Base-by-base conservation (phyloP, 2,113 vertebrate species). In the Rhea americana region DNA sequence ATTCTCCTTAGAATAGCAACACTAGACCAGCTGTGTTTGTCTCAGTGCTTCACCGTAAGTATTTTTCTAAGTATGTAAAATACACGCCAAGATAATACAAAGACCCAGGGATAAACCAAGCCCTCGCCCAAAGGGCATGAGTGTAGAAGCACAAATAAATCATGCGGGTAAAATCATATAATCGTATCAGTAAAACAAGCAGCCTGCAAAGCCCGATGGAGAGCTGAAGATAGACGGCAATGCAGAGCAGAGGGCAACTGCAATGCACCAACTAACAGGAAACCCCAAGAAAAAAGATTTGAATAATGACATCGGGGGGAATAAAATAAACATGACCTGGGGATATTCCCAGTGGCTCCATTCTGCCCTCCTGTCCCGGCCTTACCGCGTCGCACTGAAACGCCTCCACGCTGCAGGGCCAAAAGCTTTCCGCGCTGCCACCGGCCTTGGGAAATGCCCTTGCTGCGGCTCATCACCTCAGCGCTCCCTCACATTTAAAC, bases 1-100 rank as follows among this genome's bases (percentile, higher is more conserved):
- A 84, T 68, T 68, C 45, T 88, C 73, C 85, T 75, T 45, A 45
- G 93, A 93, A 93, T 41, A 93, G 90, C 87, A 86, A 55, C 41
- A 9, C 58, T 19, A 58, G 71, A 74, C 80, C 90, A 93, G 85
- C 91, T 84, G 63, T 80, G 76, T 68, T 91, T 85, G 66, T 79
- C 88, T 84, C 86, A 2, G 0, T 1, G 1, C 35, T 48, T 93
- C 79, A 61, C 51, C 11, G 1, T n/a, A 56, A 56, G 62, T 53
- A 78, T 32, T 50, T 32, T 35, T 47, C 21, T 20, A 65, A 63
- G 47, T 11, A 51, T 50, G 15, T 50, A 85, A 87, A 94, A 80
- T 8, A 25, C 30, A 43, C 30, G 84, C 45, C 45, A 73, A 85
- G 89, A 74, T 5, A 63, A 71, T 65, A 81, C 48, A 28, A 71